These are phyloP conservation scores for Anabas testudineus DNA, from an alignment of 2,797 vertebrate species.

Conservation along the genomic window DNA sequence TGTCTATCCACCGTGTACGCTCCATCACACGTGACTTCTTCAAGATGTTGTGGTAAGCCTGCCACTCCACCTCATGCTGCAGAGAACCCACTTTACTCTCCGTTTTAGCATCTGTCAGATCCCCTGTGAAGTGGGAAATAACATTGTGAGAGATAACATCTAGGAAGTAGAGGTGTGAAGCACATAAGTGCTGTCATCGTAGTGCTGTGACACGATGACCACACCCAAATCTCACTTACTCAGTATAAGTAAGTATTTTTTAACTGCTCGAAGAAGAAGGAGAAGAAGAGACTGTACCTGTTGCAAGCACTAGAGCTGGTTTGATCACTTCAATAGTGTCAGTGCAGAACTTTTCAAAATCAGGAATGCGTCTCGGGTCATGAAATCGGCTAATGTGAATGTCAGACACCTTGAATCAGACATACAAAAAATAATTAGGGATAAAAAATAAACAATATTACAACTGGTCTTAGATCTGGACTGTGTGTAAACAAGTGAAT, in stretches of 20 bases:
- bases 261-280: background rate
- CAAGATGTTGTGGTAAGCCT: constrained; percentile 91
- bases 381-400: constrained; percentile 95
- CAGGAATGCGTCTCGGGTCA: constrained; percentile 88
- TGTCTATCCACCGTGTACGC: constrained; percentile 96
- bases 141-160: background rate
- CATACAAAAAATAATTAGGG: constrained; percentile 1
- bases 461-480: background rate
- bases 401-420: constrained; percentile 92
- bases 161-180: background rate
- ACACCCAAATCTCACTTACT: constrained; percentile 12
- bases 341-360: constrained; percentile 96
- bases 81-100: constrained; percentile 92
- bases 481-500: background rate
- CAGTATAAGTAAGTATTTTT: too few relatives aligned
- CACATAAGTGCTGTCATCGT: background rate
- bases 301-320: constrained; percentile 92
- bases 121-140: constrained; percentile 82
- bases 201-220: background rate
- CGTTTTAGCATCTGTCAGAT: constrained; percentile 95
- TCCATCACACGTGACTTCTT: constrained; percentile 93
- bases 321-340: constrained; percentile 91
- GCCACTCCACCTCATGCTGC: constrained; percentile 96
- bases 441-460: background rate
- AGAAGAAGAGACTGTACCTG: constrained; percentile 92